These are phyloP conservation scores for Kradibia gibbosae DNA, from an alignment of 1,140 invertebrate genomes.

Conservation along the genomic window DNA sequence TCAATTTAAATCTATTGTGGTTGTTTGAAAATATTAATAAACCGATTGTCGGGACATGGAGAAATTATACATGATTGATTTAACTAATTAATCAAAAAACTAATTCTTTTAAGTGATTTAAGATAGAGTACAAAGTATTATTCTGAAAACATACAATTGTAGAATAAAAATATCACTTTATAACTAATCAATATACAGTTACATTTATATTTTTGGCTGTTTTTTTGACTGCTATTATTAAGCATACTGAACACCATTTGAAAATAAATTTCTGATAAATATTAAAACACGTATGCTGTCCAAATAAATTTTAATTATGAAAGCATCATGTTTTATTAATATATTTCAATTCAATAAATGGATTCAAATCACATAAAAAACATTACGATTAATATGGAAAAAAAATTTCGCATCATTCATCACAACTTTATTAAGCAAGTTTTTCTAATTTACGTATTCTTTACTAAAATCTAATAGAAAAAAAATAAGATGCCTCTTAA, in stretches of 20 bases:
- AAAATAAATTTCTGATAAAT: constrained; percentile 22
- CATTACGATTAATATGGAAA: background rate
- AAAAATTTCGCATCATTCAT: background rate
- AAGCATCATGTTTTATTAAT: constrained; percentile 26
- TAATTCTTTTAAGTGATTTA: background rate
- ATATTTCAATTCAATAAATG: constrained; percentile 13
- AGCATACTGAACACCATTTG: background rate
- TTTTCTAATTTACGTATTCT: constrained; percentile 27
- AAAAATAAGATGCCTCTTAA: background rate
- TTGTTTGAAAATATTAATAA: background rate
- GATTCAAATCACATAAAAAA: too few relatives aligned
- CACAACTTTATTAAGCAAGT: background rate
- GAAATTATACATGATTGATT: background rate
- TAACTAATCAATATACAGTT: constrained; percentile 7
- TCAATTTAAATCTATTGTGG: background rate
- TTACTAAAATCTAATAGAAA: background rate
- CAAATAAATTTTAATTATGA: background rate
- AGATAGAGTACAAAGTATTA: background rate
- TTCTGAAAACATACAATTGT: background rate
- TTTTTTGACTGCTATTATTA: constrained; percentile 1
- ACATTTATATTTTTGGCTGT: constrained; percentile 23
- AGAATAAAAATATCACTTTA: background rate
- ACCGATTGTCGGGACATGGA: too few relatives aligned
- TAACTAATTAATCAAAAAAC: background rate
- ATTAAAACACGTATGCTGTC: background rate